phyloP scores from a whole-genome alignment of 2,113 vertebrate species.

The Oryctolagus cuniculus region DNA sequence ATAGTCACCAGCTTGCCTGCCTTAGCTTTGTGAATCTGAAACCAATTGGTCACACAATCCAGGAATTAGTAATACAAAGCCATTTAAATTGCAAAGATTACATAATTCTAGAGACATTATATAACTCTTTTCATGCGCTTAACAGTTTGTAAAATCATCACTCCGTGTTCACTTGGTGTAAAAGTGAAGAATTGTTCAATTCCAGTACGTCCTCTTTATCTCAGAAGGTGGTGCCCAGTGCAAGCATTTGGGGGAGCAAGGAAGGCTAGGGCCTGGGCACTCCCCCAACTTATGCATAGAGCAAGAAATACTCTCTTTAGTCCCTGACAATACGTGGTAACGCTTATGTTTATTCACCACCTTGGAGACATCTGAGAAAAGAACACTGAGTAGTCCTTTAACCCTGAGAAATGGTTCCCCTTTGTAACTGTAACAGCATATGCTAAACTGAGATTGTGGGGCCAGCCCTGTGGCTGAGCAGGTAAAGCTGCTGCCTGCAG shows the following conservation, averaged over 20 bases:
- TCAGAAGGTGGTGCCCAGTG: background rate
- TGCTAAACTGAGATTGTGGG: no score
- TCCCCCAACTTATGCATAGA: background rate
- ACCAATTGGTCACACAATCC: conserved; percentile 4
- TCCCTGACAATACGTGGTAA: background rate
- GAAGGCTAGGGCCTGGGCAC: background rate
- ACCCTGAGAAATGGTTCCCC: background rate
- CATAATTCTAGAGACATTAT: background rate
- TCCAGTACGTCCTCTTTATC: background rate
- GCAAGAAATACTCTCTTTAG: background rate
- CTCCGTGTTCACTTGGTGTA: background rate
- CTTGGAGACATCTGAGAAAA: background rate
- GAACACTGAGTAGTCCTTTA: background rate
- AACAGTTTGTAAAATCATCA: conserved; percentile 11
- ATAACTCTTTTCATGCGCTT: background rate
- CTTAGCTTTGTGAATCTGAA: conserved; percentile 34
- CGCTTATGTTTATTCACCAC: background rate
- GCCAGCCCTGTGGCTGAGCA: no score
- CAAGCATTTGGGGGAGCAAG: background rate
- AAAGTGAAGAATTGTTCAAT: conserved; percentile 22
- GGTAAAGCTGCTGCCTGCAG: no score
- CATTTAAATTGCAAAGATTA: conserved; percentile 41
- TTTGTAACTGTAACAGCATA: background rate
- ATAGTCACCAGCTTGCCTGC: conserved; percentile 45
- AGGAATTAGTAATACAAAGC: conserved; percentile 25